These are phyloP conservation scores for Ephialtes manifestator DNA, from an alignment of 2,888 invertebrate genomes.

Conservation along the genomic window DNA sequence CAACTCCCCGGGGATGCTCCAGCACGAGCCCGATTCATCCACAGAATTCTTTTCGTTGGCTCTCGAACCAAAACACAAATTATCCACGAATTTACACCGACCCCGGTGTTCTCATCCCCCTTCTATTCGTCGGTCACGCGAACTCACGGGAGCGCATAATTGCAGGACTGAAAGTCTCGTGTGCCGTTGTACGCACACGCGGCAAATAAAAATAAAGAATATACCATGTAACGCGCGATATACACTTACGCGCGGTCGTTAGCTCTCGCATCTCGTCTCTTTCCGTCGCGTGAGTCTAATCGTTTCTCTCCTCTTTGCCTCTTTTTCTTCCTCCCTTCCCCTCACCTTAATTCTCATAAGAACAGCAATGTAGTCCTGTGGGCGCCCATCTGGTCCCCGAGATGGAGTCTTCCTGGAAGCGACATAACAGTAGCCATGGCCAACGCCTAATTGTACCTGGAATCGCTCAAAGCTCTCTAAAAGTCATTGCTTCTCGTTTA, in stretches of 20 bases:
- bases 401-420: constrained; percentile 69
- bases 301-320: constrained; percentile 40
- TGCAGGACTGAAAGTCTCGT: constrained; percentile 29
- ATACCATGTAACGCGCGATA: constrained; percentile 4
- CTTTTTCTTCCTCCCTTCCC: constrained; percentile 28
- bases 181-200: constrained; percentile 42
- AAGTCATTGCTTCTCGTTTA: constrained; percentile 68
- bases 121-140: not conserved
- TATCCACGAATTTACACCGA: constrained; percentile 58
- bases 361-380: constrained; percentile 56
- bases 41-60: constrained; percentile 30
- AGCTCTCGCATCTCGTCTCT: constrained; percentile 39
- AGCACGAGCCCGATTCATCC: constrained; percentile 3
- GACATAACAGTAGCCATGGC: constrained; percentile 74
- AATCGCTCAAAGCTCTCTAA: constrained; percentile 74
- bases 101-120: not conserved
- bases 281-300: constrained; percentile 64
- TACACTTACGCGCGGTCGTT: constrained; percentile 25
- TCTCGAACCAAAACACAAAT: constrained; percentile 52
- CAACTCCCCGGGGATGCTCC: constrained; percentile 14
- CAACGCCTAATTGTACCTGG: constrained; percentile 79
- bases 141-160: constrained; percentile 47
- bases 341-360: constrained; percentile 41
- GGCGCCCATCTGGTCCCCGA: constrained; percentile 69
- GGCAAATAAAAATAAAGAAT: constrained; percentile 38